Percentiles rank a stretch among this genome's conserved stretches.
These are phyloP conservation scores for Brachyalestes nurse DNA, from an alignment of 2,797 vertebrate species.

Conservation along the genomic window DNA sequence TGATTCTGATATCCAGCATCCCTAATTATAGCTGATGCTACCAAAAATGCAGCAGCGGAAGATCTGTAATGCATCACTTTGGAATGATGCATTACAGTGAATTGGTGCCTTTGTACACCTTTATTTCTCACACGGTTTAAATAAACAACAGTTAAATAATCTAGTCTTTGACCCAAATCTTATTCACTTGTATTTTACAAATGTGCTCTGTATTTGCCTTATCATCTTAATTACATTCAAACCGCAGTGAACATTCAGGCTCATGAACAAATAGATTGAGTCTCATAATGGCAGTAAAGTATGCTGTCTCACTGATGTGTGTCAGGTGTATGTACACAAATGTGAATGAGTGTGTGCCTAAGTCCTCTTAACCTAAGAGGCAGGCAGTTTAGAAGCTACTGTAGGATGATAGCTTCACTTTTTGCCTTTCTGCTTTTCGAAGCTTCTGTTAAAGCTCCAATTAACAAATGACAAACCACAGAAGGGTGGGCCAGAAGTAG, in stretches of 20 bases:
- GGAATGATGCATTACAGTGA: too few species aligned
- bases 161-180: too few species aligned
- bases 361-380: neutral
- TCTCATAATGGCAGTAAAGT: neutral
- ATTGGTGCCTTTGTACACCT: too few species aligned
- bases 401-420: neutral
- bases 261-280: neutral
- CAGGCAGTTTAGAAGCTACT: neutral
- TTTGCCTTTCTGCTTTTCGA: neutral
- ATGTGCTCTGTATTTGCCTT: too few species aligned
- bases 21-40: too few species aligned
- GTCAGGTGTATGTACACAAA: neutral
- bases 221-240: neutral
- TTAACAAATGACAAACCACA: neutral
- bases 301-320: too few species aligned
- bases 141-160: too few species aligned
- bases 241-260: neutral
- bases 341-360: neutral
- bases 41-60: too few species aligned
- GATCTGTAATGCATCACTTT: too few species aligned
- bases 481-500: neutral
- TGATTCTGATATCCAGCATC: too few species aligned
- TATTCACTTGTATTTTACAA: too few species aligned
- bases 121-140: too few species aligned
- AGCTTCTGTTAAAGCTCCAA: neutral